phyloP scores from a whole-genome alignment of 1,140 invertebrate genomes.

The Dendrolimus punctatus region DNA sequence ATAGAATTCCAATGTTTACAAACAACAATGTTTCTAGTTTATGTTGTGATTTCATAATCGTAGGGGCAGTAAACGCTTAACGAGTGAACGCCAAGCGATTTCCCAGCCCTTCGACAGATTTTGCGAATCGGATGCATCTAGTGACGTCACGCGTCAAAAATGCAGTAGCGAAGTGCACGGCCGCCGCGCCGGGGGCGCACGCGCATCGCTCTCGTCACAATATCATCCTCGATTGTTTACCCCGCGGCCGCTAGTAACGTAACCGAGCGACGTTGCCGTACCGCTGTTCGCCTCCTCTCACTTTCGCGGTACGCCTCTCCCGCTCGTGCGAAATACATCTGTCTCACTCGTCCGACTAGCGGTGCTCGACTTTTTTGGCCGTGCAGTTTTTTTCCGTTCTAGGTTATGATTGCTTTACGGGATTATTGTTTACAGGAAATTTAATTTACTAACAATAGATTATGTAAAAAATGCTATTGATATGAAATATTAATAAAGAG shows the following conservation, averaged over 20 bases:
- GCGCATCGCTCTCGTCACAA: constrained; percentile 39
- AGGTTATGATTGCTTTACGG: constrained; percentile 49
- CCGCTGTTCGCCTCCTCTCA: constrained; percentile 58
- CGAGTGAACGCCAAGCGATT: not conserved
- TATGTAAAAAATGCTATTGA: too few relatives aligned
- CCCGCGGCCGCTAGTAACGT: constrained; percentile 46
- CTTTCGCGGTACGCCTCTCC: constrained; percentile 49
- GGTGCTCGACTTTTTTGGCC: constrained; percentile 66
- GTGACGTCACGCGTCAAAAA: constrained; percentile 58
- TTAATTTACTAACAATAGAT: not conserved
- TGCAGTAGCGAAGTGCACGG: constrained; percentile 60
- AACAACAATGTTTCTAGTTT: too few relatives aligned
- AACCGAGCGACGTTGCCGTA: constrained; percentile 56
- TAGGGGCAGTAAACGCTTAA: not conserved
- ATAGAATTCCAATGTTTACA: too few relatives aligned
- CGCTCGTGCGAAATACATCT: constrained; percentile 26
- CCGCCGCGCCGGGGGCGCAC: constrained; percentile 37
- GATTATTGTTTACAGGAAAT: constrained; percentile 38
- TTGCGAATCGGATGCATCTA: constrained; percentile 10
- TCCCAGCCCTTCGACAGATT: not conserved
- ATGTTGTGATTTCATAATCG: too few relatives aligned
- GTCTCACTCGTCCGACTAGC: constrained; percentile 51
- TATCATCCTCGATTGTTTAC: constrained; percentile 59
- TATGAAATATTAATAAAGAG: too few relatives aligned
- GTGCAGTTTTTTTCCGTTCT: constrained; percentile 58